phyloP scores from a whole-genome alignment of 1,140 invertebrate genomes.

The Calephelis nemesis region DNA sequence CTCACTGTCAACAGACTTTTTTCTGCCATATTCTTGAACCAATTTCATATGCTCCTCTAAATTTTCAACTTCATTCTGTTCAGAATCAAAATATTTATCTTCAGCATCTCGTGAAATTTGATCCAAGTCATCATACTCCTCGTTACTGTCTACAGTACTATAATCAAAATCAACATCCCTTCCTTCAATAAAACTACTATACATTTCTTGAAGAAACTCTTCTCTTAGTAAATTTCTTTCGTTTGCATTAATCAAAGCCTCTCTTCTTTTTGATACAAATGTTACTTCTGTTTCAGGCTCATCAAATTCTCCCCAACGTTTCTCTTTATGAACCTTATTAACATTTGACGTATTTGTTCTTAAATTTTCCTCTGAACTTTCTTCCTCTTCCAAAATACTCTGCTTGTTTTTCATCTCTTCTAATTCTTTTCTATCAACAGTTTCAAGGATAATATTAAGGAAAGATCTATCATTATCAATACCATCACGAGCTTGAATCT shows the following conservation, averaged over 20 bases:
- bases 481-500: constrained; percentile 83
- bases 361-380: constrained; percentile 34
- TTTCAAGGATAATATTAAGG: constrained; percentile 84
- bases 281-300: constrained; percentile 49
- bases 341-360: constrained; percentile 4
- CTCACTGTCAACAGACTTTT: constrained; percentile 39
- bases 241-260: constrained; percentile 72
- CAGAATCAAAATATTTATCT: constrained; percentile 93
- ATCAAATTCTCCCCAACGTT: constrained; percentile 79
- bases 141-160: constrained; percentile 86
- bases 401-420: constrained; percentile 83
- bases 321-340: constrained; percentile 21
- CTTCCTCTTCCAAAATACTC: constrained; percentile 69
- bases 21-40: constrained; percentile 55
- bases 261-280: constrained; percentile 45
- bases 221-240: constrained; percentile 85
- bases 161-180: constrained; percentile 93
- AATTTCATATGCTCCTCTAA: constrained; percentile 71
- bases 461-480: constrained; percentile 81
- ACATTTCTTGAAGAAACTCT: constrained; percentile 94
- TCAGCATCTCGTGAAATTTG: constrained; percentile 86
- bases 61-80: constrained; percentile 81
- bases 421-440: constrained; percentile 83
- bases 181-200: constrained; percentile 91
- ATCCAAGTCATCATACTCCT: constrained; percentile 88